Evolutionary conservation across 2,797 vertebrate species (phyloP), one percentile per base, ranked within the genome.

Genomic region (Halcyon chelicuti): DNA sequence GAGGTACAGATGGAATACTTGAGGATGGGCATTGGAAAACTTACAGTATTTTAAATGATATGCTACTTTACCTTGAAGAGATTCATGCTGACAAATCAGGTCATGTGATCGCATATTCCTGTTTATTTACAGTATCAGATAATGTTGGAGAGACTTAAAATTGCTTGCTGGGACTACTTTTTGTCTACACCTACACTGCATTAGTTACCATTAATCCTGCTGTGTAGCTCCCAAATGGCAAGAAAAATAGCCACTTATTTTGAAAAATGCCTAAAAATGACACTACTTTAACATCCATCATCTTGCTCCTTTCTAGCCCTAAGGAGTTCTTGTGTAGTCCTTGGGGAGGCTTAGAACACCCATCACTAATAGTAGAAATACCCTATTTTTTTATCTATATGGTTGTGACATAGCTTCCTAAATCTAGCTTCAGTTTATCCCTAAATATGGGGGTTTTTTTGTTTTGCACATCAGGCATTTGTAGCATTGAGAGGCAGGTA

Each of bases 141-240:
- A 90, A 88, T 70, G 47, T 49, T 63, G 63, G 60, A 79, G 11
- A 95, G 51, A 93, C 66, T 88, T 75, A 57, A 95, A 94, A 90
- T 95, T 93, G 74, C 80, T 85, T 67, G 33, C 63, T 93, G 77
- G 39, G 28, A 67, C 46, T 82, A 79, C 55, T 86, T 92, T 77
- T 90, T 75, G 71, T 92, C 80, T 92, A 94, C 93, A 94, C 31
- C 80, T 89, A 61, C 62, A 63, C 35, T 81, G 60, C 94, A 95
- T 97, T 96, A 95, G 86, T 96, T 93, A 85, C 90, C 92, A 95
- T 92, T 96, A 96, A 96, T 93, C 91, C 77, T 73, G 77, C 63
- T 67, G 44, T 63, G 47, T 49, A 66, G 66, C 51, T 73, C 66
- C 52, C 83, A 95, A 88, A 96, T 73, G 84, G 70, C 62, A 92